A percentile compares a stretch with the other conserved stretches of the same genome.
phyloP scores from a whole-genome alignment of 92 coral and sea anemone species.

The Umimayanthus chanpuru region DNA sequence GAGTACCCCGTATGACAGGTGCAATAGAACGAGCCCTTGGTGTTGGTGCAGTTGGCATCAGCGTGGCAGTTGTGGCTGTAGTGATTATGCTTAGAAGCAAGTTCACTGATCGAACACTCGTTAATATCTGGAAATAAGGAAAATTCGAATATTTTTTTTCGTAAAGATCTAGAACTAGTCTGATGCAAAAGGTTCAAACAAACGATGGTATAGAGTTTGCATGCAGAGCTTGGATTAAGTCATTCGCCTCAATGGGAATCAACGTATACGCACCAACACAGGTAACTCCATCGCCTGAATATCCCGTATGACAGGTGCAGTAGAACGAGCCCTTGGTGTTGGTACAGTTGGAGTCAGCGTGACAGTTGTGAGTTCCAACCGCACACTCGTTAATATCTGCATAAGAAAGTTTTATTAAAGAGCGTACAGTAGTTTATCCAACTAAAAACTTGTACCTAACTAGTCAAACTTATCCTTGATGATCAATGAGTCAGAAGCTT shows the following conservation, averaged over 20 bases:
- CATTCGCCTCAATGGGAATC: too few species aligned
- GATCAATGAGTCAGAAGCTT: background rate
- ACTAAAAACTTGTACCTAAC: background rate
- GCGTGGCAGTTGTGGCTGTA: conserved; percentile 72
- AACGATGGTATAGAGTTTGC: too few species aligned
- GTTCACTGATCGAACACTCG: conserved; percentile 29
- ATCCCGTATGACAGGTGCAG: conserved; percentile 86
- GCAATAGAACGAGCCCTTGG: conserved; percentile 86
- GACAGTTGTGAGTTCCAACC: conserved; percentile 66
- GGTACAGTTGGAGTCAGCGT: conserved; percentile 77
- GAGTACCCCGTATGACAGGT: conserved; percentile 82
- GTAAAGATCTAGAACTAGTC: background rate
- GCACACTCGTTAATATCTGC: conserved; percentile 27
- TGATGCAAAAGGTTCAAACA: too few species aligned
- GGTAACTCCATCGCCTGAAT: conserved; percentile 82
- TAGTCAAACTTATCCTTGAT: background rate
- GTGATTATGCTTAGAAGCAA: conserved; percentile 47
- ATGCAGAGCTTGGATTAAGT: too few species aligned
- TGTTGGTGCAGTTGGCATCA: conserved; percentile 89
- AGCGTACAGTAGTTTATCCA: background rate
- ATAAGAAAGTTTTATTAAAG: background rate
- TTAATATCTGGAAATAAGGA: background rate
- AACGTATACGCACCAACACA: conserved; percentile 59
- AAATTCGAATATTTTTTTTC: background rate
- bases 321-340: conserved; percentile 87